phyloP scores from a whole-genome alignment of 2,113 vertebrate genomes.

The Myodes glareolus region DNA sequence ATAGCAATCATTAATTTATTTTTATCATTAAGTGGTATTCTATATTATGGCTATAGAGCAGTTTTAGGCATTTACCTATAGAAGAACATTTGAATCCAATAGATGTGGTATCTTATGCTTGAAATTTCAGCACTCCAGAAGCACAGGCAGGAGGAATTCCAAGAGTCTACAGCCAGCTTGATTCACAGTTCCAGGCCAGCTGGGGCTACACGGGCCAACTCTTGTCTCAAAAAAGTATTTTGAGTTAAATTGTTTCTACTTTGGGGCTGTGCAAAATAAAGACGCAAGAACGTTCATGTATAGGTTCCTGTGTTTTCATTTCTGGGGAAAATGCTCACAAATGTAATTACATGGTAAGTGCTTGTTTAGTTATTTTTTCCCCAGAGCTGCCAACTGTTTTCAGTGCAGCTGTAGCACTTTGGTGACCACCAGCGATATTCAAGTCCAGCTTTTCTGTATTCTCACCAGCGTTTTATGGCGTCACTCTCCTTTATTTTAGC shows the following conservation, averaged over 20 bases:
- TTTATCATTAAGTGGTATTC: not conserved
- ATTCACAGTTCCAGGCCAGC: not conserved
- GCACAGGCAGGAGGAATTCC: not conserved
- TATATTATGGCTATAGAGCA: not conserved
- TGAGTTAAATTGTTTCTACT: not conserved
- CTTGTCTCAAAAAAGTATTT: not conserved
- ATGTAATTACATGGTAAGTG: not conserved
- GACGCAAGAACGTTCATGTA: not conserved
- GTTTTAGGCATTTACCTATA: not conserved
- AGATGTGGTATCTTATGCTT: not conserved
- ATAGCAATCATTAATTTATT: not conserved
- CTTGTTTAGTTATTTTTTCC: not conserved
- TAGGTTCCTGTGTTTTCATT: not conserved
- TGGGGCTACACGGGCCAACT: not conserved
- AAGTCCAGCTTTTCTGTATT: not conserved
- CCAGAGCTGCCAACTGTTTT: not conserved
- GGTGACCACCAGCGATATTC: not conserved
- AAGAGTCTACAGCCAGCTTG: not conserved
- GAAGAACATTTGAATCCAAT: not conserved
- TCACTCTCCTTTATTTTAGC: not conserved
- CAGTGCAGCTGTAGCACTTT: not conserved
- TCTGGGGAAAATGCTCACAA: not conserved
- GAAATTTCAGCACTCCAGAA: not conserved
- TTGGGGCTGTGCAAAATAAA: not conserved
- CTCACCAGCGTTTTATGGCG: not conserved